Evolutionary conservation across 2,797 vertebrate genomes (phyloP), one percentile per base, ranked within the genome.

Genomic region (Gobio occitaniae): DNA sequence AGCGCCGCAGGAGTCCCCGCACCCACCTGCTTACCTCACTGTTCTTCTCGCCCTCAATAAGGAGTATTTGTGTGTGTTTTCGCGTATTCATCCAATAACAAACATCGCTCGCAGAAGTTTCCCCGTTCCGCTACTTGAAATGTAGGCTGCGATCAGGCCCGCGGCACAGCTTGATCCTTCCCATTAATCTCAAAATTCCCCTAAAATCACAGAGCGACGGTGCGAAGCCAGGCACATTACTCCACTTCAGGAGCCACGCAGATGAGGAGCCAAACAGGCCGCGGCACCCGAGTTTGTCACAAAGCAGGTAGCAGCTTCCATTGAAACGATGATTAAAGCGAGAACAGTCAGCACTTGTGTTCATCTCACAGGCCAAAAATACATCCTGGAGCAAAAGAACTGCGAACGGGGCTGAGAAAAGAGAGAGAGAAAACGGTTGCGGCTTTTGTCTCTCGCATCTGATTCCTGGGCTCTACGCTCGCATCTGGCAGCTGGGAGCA

Each of bases 111-210:
- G 78, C 71, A 21, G 47, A 66, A 71, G 80, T 74, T 79, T 87
- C 66, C 81, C 71, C 65, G 75, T 70, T 81, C 80, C 56, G 19
- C 80, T 86, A 38, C 69, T 81, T 54, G 65, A 77, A 87, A 86
- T 82, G 74, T 80, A 86, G 82, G 80, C 75, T 88, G 85, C 70
- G 70, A 75, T 77, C 61, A 50, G 59, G 71, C 83, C 72, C 4
- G 54, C 70, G 70, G 56, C 82, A 12, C 7, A 52, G 87, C 78
- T 87, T 88, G 87, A 86, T 85, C 82, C 81, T 77, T 54, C 66
- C 83, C 56, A 88, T 88, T 88, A 83, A 86, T 88, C 82, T 85
- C 78, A 54, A 82, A 63, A 80, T 85, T 88, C 81, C 78, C 77
- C 84, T 80, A 85, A 85, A 85, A 85, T 85, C 84, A 85, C 68